Evolutionary conservation across 1,140 invertebrate species (phyloP).

Genomic region (Drosophila sechellia): DNA sequence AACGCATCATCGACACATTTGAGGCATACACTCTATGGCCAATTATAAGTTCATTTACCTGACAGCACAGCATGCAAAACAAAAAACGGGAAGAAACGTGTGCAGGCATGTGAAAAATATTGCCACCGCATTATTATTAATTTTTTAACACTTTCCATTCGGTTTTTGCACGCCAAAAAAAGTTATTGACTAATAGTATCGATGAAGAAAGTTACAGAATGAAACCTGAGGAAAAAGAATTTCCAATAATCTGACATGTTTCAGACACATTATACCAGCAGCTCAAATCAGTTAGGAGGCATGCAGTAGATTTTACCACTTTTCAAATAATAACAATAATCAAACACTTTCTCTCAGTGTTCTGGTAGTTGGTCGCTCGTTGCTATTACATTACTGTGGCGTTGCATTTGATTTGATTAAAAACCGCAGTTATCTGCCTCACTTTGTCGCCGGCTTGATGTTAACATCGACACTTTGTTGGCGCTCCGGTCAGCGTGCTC

Average conservation of each 20-base stretch:
- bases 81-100: conserved; percentile 65
- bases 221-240: not conserved
- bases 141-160: conserved; percentile 81
- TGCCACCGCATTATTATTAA: conserved; percentile 79
- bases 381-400: conserved; percentile 61
- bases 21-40: conserved; percentile 59
- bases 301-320: too few species aligned
- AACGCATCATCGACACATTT: conserved; percentile 49
- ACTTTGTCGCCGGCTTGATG: conserved; percentile 66
- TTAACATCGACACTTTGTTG: conserved; percentile 71
- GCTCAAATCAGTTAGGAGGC: too few species aligned
- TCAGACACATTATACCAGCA: too few species aligned
- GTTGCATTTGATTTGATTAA: conserved; percentile 79
- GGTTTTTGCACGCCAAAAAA: conserved; percentile 36
- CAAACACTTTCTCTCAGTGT: not conserved
- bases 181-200: not conserved
- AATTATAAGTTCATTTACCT: conserved; percentile 83
- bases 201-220: not conserved
- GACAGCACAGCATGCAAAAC: conserved; percentile 51
- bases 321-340: not conserved
- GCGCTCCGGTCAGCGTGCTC: conserved; percentile 33
- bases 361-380: conserved; percentile 21
- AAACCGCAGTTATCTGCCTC: conserved; percentile 79
- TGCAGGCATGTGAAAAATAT: conserved; percentile 74
- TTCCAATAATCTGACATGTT: too few species aligned